Percentiles rank a stretch among this genome's conserved stretches.
These are phyloP conservation scores for Ceyx margarethae DNA, from an alignment of 2,113 vertebrate species.

Conservation along the genomic window DNA sequence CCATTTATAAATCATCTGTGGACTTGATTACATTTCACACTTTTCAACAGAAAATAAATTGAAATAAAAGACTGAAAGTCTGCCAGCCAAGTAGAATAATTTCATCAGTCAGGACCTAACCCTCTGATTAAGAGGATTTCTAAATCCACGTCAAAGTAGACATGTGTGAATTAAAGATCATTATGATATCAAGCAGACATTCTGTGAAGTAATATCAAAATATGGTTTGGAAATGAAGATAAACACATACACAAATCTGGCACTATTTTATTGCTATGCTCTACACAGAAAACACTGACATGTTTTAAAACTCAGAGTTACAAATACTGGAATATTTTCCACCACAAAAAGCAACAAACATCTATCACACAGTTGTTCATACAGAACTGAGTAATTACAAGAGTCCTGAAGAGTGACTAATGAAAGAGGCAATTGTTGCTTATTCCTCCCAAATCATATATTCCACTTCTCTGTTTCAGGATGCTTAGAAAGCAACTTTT, in stretches of 20 bases:
- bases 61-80: background rate
- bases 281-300: background rate
- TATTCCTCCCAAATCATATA: background rate
- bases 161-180: background rate
- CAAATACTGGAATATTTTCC: background rate
- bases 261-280: background rate
- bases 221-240: background rate
- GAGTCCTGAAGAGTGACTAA: background rate
- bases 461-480: background rate
- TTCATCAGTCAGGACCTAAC: background rate
- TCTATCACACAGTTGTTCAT: background rate
- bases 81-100: background rate
- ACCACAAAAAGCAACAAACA: background rate
- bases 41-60: background rate
- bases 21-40: background rate
- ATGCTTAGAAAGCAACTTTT: background rate
- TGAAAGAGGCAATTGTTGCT: background rate
- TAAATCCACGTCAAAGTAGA: background rate
- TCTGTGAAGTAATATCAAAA: background rate
- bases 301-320: background rate
- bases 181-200: background rate
- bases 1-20: background rate
- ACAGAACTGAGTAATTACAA: background rate
- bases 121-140: background rate
- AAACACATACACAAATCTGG: background rate